Conservation (phyloP, 2,113 vertebrate genomes). For the Paracanthobrama guichenoti region DNA sequence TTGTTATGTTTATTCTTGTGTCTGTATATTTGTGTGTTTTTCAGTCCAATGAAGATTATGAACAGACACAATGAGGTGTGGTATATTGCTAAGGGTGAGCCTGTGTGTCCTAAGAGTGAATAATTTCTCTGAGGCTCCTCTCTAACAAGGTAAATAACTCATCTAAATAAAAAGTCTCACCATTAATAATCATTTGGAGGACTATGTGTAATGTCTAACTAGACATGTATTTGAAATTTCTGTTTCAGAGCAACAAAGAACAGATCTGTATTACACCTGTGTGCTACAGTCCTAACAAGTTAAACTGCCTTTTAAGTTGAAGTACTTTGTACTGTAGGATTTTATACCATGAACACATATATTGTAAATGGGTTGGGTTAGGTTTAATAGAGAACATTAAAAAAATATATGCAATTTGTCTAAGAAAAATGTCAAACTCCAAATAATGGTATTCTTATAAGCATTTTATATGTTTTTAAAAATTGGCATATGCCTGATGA, state of each 20-base stretch:
- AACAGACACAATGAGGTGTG: conserved; percentile 77
- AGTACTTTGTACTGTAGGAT: no score
- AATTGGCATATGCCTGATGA: no score
- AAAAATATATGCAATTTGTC: background rate
- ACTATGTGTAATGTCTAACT: background rate
- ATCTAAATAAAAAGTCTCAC: background rate
- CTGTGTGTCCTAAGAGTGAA: conserved; percentile 55
- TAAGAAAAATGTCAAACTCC: background rate
- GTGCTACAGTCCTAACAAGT: background rate
- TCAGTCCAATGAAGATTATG: conserved; percentile 67
- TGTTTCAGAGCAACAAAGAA: conserved; percentile 19
- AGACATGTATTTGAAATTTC: background rate
- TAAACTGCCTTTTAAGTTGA: background rate
- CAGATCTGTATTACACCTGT: background rate
- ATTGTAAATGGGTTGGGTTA: background rate
- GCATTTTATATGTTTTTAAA: background rate
- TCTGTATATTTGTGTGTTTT: conserved; percentile 54
- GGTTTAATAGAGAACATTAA: background rate
- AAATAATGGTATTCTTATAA: background rate
- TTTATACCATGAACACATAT: background rate
- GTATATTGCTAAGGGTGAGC: conserved; percentile 60
- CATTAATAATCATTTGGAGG: background rate
- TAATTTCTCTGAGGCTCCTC: background rate
- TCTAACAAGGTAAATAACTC: background rate
- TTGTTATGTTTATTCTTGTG: conserved; percentile 4